These are phyloP conservation scores for Brachyhypopomus gauderio DNA, from an alignment of 2,113 vertebrate species.

Conservation along the genomic window DNA sequence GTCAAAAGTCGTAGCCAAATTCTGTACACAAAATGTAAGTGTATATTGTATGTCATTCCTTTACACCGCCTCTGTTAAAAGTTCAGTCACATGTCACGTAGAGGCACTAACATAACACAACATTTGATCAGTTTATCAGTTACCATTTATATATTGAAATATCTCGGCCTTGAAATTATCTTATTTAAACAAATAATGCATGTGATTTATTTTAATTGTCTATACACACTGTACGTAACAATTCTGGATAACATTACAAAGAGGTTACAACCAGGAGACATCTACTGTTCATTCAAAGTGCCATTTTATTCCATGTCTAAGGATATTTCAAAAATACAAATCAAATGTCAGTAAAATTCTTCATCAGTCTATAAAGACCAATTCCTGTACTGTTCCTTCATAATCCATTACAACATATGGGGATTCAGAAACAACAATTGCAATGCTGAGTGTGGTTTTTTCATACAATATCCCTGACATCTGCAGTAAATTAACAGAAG, in stretches of 20 bases:
- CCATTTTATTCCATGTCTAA: slow-evolving; percentile 67
- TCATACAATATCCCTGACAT: slow-evolving; percentile 61
- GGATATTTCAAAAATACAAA: slow-evolving; percentile 60
- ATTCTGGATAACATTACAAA: neutral
- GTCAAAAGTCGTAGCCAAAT: neutral
- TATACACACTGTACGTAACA: neutral
- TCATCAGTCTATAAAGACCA: slow-evolving; percentile 49
- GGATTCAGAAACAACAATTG: slow-evolving; percentile 63
- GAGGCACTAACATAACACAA: too few species aligned
- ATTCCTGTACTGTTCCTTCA: slow-evolving; percentile 47
- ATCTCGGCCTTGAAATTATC: too few species aligned
- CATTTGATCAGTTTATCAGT: too few species aligned
- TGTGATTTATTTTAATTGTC: neutral
- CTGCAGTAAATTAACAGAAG: slow-evolving; percentile 63
- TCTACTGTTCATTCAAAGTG: slow-evolving; percentile 64
- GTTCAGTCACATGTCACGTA: too few species aligned
- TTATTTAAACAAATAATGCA: neutral
- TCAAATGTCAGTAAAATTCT: slow-evolving; percentile 54
- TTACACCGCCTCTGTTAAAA: too few species aligned
- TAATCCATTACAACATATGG: slow-evolving; percentile 36
- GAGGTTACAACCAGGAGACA: slow-evolving; percentile 35
- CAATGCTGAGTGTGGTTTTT: slow-evolving; percentile 55
- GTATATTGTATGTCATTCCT: too few species aligned
- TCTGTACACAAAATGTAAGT: neutral
- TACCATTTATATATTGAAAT: too few species aligned